Base-by-base conservation (phyloP, 2,113 vertebrate genomes). In the Aramus guarauna region DNA sequence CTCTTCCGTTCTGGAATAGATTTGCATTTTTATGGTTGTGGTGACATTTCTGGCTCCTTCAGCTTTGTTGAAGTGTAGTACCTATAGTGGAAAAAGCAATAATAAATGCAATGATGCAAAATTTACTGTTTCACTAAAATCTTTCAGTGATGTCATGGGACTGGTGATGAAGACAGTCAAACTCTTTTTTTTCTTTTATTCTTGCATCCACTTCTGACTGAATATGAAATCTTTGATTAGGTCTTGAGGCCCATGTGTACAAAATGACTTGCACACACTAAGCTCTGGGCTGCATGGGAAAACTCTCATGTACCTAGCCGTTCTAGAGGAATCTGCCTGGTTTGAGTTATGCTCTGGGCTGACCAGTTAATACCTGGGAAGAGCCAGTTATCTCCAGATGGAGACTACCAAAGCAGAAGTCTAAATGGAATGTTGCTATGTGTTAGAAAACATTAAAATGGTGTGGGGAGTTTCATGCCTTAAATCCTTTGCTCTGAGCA, bases 41-140 rank as follows among this genome's bases (percentile, higher is more conserved):
- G 86, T 95, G 73, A 85, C 29, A 1, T 92, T 95, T 79, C 41
- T 94, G 55, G 37, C 12, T 92, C 32, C 92, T 88, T 94, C 92
- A 66, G 22, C 91, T 94, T 82, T 75, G 34, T 95, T 91, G 16
- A 97, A 97, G 50, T 96, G 95, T 78, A 97, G 89, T 36, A 92
- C 94, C 97, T 97, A 15, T 21, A 67, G 18, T 43, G 32, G 34
- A 34, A 92, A 93, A 90, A 86, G 26, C 45, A 92, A 15, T 53
- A 76, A 76, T 58, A 76, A 87, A 62, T 45, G 2, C 32, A 47
- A 59, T 0, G 1, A 21, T 5, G 69, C 36, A 82, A 86, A 75
- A 67, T 29, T 11, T 47, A 9, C 20, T n/a, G 8, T 64, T 86
- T 67, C 36, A 23, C 24, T 75, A 34, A 87, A 52, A 81, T 30